Evolutionary conservation across 2,888 invertebrate species (phyloP).

Genomic region (Metacarcinus magister): DNA sequence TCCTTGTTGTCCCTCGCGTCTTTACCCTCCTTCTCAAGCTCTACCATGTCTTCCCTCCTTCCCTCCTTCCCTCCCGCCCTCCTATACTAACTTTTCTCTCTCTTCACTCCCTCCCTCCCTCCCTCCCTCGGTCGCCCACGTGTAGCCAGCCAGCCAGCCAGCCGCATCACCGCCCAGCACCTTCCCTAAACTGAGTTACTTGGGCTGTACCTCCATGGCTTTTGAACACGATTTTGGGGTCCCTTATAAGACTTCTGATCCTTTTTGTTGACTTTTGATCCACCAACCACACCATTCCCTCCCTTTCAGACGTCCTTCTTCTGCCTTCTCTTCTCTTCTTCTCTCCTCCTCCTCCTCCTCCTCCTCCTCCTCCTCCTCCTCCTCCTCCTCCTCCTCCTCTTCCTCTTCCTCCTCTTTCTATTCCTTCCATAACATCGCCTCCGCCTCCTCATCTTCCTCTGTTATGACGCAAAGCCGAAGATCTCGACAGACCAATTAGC

Average conservation of each 20-base stretch:
- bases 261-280: neutral
- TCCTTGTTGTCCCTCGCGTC: neutral
- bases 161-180: neutral
- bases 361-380: too few species aligned
- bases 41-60: neutral
- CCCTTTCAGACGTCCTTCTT: neutral
- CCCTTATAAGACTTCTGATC: neutral
- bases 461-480: neutral
- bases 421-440: neutral
- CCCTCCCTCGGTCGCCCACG: neutral
- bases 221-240: neutral
- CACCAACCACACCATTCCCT: neutral
- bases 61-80: neutral
- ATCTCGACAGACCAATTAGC: neutral
- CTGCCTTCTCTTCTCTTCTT: neutral
- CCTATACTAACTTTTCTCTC: neutral
- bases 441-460: neutral
- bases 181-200: neutral
- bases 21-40: neutral
- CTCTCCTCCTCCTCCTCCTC: slow-evolving; percentile 19
- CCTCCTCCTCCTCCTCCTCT: neutral
- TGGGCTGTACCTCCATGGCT: neutral
- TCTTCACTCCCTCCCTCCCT: neutral
- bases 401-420: neutral
- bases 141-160: neutral